These are phyloP conservation scores for Eupithecia inturbata DNA, from an alignment of 2,888 invertebrate species.

Conservation along the genomic window DNA sequence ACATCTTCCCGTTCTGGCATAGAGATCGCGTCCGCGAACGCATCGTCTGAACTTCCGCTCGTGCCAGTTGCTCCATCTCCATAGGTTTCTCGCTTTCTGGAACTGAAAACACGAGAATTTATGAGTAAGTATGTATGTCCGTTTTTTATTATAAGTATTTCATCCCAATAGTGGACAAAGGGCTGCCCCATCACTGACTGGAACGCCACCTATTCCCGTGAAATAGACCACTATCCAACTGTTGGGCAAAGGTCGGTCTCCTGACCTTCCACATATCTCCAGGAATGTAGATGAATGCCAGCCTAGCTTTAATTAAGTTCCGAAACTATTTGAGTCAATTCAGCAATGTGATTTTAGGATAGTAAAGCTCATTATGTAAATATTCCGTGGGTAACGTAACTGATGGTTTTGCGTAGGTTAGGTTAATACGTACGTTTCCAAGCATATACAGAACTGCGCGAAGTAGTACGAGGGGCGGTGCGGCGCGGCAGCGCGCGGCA, in stretches of 20 bases:
- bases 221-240: background rate
- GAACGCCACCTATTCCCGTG: too few species aligned
- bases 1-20: conserved; percentile 85
- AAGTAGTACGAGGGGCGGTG: conserved; percentile 85
- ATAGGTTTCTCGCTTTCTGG: conserved; percentile 84
- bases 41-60: conserved; percentile 83
- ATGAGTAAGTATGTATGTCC: background rate
- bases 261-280: background rate
- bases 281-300: background rate
- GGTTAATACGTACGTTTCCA: conserved; percentile 73
- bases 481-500: conserved; percentile 75
- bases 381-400: conserved; percentile 36
- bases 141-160: background rate
- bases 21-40: conserved; percentile 84
- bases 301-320: too few species aligned
- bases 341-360: background rate
- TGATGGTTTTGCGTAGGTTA: background rate
- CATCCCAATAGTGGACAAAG: background rate
- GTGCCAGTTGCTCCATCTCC: conserved; percentile 88
- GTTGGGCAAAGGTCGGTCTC: background rate
- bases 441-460: conserved; percentile 88
- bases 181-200: too few species aligned
- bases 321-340: background rate
- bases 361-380: background rate
- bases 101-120: conserved; percentile 53